Evolutionary conservation across 2,888 invertebrate genomes (phyloP).

Genomic region (Rhyacophila evoluta): DNA sequence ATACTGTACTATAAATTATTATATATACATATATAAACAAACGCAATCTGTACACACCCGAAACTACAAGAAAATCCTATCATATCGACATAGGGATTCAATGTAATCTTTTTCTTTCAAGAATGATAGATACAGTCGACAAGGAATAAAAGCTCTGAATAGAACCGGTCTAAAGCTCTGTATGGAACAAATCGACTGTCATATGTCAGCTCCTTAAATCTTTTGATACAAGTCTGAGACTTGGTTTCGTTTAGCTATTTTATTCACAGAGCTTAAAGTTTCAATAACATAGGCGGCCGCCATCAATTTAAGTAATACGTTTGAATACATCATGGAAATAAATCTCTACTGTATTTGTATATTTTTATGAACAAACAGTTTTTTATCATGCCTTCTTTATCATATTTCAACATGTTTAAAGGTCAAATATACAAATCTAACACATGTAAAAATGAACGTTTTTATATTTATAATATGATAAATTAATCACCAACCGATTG

Average conservation of each 20-base stretch:
- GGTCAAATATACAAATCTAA: no score
- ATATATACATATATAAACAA: no score
- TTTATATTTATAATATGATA: no score
- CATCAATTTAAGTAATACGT: background rate
- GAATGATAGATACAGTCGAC: conserved; percentile 13
- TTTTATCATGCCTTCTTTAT: no score
- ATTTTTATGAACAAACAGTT: no score
- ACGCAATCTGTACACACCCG: no score
- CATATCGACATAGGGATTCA: conserved; percentile 1
- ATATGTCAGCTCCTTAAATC: conserved; percentile 3
- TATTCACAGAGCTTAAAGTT: background rate
- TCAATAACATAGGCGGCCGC: background rate
- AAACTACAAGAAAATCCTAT: background rate
- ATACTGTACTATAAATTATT: no score
- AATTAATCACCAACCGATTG: no score
- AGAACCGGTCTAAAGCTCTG: conserved; percentile 2
- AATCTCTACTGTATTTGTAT: no score
- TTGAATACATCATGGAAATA: no score
- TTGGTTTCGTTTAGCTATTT: background rate
- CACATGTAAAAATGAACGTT: no score
- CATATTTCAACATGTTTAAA: no score
- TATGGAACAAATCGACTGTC: conserved; percentile 13
- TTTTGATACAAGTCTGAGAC: background rate
- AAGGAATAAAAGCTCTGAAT: conserved; percentile 2
- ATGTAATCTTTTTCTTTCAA: background rate